These are phyloP conservation scores for Mobula birostris DNA, from an alignment of 2,113 vertebrate species.

Conservation along the genomic window DNA sequence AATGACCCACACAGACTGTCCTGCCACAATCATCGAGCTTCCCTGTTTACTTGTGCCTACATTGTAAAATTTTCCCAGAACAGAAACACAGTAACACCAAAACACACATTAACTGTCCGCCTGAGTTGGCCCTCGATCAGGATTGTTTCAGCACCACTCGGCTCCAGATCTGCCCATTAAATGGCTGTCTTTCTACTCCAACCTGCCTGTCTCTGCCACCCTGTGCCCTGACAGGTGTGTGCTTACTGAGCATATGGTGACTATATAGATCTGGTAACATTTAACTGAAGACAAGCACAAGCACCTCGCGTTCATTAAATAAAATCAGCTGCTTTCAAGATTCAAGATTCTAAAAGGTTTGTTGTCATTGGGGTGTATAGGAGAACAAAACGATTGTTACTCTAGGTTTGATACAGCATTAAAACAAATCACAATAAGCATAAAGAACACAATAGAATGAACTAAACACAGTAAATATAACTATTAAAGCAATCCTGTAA, in stretches of 20 bases:
- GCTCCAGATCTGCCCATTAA: background rate
- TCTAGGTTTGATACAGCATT: too few species aligned
- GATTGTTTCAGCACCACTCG: background rate
- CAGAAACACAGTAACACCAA: background rate
- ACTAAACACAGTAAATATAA: too few species aligned
- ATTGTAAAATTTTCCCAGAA: background rate
- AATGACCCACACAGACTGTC: background rate
- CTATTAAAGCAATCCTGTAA: too few species aligned
- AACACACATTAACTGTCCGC: conserved; percentile 3
- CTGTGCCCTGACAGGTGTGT: background rate
- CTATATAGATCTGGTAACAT: too few species aligned
- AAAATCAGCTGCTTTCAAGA: background rate
- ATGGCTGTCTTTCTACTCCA: background rate
- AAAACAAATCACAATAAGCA: too few species aligned
- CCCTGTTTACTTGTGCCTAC: background rate
- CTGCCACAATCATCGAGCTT: background rate
- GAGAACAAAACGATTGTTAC: too few species aligned
- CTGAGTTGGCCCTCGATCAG: background rate
- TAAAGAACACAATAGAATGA: too few species aligned
- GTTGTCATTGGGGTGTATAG: too few species aligned
- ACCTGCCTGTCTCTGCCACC: background rate
- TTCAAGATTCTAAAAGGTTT: too few species aligned
- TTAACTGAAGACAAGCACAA: background rate
- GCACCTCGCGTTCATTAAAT: background rate
- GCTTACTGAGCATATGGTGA: too few species aligned